phyloP scores from a whole-genome alignment of 2,888 invertebrate species.

The Aphelenchoides bicaudatus region DNA sequence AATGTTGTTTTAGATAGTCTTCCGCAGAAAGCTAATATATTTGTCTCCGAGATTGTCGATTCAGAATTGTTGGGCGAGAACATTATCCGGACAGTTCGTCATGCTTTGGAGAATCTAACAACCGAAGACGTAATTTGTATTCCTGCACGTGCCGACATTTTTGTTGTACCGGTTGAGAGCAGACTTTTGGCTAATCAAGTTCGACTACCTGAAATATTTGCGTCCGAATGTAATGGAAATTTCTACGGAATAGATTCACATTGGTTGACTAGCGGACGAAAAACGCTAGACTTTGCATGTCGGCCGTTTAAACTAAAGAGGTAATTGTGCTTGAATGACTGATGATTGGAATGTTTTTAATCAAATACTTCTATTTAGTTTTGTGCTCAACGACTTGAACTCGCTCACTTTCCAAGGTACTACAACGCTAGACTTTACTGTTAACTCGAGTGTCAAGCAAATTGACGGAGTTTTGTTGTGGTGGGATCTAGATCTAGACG shows the following conservation, averaged over 20 bases:
- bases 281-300: too few relatives aligned
- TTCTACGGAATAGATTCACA: constrained; percentile 11
- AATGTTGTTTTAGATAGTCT: constrained; percentile 4
- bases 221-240: not conserved
- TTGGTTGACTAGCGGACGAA: constrained; percentile 4
- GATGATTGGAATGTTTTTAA: too few relatives aligned
- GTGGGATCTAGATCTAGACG: constrained; percentile 13
- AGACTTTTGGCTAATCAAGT: not conserved
- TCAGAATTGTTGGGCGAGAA: constrained; percentile 19
- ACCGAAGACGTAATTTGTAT: not conserved
- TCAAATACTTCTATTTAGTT: too few relatives aligned
- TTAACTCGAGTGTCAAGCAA: not conserved
- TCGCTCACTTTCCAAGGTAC: not conserved
- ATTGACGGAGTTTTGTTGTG: constrained; percentile 16
- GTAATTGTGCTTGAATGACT: not conserved
- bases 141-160: constrained; percentile 10
- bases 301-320: not conserved
- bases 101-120: constrained; percentile 1
- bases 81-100: constrained; percentile 4
- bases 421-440: not conserved
- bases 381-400: not conserved
- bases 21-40: not conserved
- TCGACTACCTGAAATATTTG: not conserved
- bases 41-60: constrained; percentile 17
- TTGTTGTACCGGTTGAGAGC: constrained; percentile 10